Evolutionary conservation across 2,113 vertebrate species (phyloP).

Genomic region (Oncorhynchus tshawytscha): DNA sequence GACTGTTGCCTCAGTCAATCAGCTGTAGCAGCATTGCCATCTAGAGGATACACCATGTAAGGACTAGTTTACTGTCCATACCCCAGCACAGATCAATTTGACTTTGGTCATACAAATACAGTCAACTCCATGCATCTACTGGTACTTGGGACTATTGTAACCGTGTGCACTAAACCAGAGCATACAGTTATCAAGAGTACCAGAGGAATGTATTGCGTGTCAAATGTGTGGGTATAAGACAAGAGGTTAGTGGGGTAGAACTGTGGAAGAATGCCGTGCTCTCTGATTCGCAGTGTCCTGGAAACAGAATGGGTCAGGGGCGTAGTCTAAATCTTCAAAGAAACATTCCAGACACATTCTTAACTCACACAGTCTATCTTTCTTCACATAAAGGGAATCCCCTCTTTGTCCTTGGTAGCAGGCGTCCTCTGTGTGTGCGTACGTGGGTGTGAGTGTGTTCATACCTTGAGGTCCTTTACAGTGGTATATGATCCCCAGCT

Average conservation of each 20-base stretch:
- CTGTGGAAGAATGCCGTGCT: neutral
- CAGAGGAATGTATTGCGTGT: too few relatives aligned
- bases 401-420: slow-evolving; percentile 39
- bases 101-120: too few relatives aligned
- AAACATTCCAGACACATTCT: slow-evolving; percentile 38
- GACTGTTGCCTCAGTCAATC: neutral
- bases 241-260: neutral
- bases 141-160: neutral
- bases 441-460: neutral
- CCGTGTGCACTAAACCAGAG: too few relatives aligned
- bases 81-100: too few relatives aligned
- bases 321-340: slow-evolving; percentile 2
- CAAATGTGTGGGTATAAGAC: too few relatives aligned
- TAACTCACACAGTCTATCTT: slow-evolving; percentile 27
- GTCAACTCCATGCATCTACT: too few relatives aligned
- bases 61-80: neutral
- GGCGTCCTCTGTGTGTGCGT: slow-evolving; percentile 2
- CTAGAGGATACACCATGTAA: slow-evolving; percentile 31
- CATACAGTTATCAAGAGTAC: too few relatives aligned
- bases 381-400: slow-evolving; percentile 51
- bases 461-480: slow-evolving; percentile 44
- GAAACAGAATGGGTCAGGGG: slow-evolving; percentile 35
- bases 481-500: slow-evolving; percentile 48
- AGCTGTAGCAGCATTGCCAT: slow-evolving; percentile 35
- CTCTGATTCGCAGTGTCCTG: slow-evolving; percentile 33